Evolutionary conservation across 2,797 vertebrate species (phyloP), one percentile per base, ranked within the genome.

Genomic region (Chromobotia macracanthus): DNA sequence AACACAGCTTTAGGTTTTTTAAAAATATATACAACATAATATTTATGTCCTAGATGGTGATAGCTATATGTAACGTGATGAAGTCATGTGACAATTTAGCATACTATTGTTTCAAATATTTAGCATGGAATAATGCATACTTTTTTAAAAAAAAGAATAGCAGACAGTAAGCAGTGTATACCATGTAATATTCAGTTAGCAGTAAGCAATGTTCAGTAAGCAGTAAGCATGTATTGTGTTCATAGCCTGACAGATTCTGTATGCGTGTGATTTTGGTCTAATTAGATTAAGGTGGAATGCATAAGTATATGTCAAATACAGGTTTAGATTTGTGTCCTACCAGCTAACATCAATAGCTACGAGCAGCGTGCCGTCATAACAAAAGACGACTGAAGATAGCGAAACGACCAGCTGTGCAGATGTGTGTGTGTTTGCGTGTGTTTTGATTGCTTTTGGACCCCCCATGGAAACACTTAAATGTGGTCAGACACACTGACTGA

Each of bases 401-500:
- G 9, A 69, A 73, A 50, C 5, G 56, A 69, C 76, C 70, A 74
- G 69, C 74, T 80, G 53, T 75, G 72, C 51, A 0, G 23, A 44
- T 31, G 53, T 58, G 80, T 56, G 35, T 65, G 74, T 60, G 70
- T 51, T 48, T 38, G 23, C 48, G 72, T 53, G 70, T 81, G 75
- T 81, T 79, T 86, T 82, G 83, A 83, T 84, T 79, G 82, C 80
- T 65, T 66, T 66, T 81, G 41, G 35, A 41, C 75, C 77, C 60
- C 78, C 65, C 60, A 58, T 84, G 61, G 77, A 87, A 91, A 88
- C 85, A 83, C 90, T 92, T 91, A 90, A 89, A 88, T 88, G 88
- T 86, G 89, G 90, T 92, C 91, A 87, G 91, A 90, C 87, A 75
- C 73, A 67, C 71, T 70, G 85, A 90, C 90, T 88, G 90, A 88